Evolutionary conservation across 1,140 invertebrate species (phyloP).

Genomic region (Bombus vancouverensis): DNA sequence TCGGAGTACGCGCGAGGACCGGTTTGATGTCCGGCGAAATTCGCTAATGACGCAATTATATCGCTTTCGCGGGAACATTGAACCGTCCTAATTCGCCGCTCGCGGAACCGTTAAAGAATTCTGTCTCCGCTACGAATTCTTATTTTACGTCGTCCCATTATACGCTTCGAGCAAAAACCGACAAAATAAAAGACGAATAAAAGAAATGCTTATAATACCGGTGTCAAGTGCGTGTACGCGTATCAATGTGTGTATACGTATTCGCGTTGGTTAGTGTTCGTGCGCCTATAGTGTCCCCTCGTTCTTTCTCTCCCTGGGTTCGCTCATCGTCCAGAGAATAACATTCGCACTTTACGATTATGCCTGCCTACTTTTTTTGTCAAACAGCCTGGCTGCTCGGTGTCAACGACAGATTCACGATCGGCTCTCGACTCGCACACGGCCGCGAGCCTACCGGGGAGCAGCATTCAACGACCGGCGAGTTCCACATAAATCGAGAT

Average conservation of each 20-base stretch:
- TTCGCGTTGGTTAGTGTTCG: background rate
- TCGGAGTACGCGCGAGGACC: conserved; percentile 2
- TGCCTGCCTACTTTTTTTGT: conserved; percentile 66
- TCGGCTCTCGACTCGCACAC: conserved; percentile 41
- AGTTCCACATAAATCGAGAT: conserved; percentile 63
- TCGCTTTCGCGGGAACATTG: conserved; percentile 43
- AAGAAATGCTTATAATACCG: background rate
- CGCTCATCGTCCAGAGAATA: conserved; percentile 67
- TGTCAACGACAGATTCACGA: conserved; percentile 69
- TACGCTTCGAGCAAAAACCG: conserved; percentile 17
- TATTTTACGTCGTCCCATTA: conserved; percentile 49
- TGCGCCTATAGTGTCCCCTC: conserved; percentile 33
- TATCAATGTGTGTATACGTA: background rate
- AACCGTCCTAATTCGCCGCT: conserved; percentile 51
- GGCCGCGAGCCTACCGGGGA: conserved; percentile 27
- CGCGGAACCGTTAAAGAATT: conserved; percentile 44
- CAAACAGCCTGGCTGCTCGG: conserved; percentile 54
- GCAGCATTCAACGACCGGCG: conserved; percentile 35
- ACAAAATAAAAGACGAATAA: conserved; percentile 4
- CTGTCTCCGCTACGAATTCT: conserved; percentile 59
- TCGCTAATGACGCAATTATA: conserved; percentile 61
- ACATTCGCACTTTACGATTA: conserved; percentile 71
- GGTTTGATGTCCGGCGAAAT: conserved; percentile 38
- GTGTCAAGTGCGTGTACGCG: background rate
- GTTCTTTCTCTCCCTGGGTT: conserved; percentile 51